Percentiles rank a stretch among this genome's conserved stretches.
Conservation (phyloP, 2,888 invertebrate genomes). For the Diachrysia chrysitis region DNA sequence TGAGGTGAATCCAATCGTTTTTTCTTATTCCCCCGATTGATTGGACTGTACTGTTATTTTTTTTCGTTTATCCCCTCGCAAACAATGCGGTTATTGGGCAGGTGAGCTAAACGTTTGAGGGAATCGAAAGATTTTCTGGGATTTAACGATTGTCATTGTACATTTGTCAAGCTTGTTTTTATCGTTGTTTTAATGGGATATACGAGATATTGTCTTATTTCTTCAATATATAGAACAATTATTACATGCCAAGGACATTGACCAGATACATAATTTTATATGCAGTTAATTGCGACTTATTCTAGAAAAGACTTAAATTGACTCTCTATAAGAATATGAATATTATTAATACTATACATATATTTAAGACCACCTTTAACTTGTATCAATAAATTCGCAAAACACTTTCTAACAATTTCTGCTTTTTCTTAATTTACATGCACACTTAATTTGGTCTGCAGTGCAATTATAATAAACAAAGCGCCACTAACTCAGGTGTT, state of each 20-base stretch:
- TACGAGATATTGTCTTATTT: slow-evolving; percentile 7
- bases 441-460: slow-evolving; percentile 41
- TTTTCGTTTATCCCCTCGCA: slow-evolving; percentile 79
- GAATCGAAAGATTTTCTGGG: slow-evolving; percentile 60
- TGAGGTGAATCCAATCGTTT: slow-evolving; percentile 85
- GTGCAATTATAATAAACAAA: slow-evolving; percentile 69
- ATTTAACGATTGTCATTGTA: slow-evolving; percentile 56
- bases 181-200: slow-evolving; percentile 23
- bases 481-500: slow-evolving; percentile 80
- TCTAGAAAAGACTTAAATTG: no score
- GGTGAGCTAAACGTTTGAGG: slow-evolving; percentile 77
- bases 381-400: background rate
- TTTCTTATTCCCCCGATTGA: slow-evolving; percentile 83
- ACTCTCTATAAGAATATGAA: no score
- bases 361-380: background rate
- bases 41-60: slow-evolving; percentile 77
- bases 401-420: background rate
- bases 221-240: background rate
- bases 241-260: background rate
- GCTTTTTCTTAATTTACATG: slow-evolving; percentile 32
- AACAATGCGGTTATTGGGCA: slow-evolving; percentile 64
- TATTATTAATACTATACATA: no score
- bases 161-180: slow-evolving; percentile 54
- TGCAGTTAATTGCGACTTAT: no score
- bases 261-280: background rate